Conservation (phyloP, 2,888 invertebrate species). For the Penaeus monodon region DNA sequence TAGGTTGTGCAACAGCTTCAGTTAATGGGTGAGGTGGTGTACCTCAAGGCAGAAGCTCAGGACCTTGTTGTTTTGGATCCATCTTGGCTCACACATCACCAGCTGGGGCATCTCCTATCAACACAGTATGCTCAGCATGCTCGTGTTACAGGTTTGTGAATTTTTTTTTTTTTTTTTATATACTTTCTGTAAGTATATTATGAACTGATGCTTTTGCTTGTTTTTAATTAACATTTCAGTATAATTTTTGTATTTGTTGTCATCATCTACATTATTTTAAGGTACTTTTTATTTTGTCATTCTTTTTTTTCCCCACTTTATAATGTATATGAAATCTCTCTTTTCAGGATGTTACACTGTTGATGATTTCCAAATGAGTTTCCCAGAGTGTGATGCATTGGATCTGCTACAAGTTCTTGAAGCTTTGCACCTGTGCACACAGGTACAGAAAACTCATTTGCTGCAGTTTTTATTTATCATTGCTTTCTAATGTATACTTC, state of each 20-base stretch:
- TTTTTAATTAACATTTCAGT: too few species aligned
- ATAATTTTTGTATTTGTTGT: too few species aligned
- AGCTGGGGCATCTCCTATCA: slow-evolving; percentile 72
- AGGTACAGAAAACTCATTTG: slow-evolving; percentile 69
- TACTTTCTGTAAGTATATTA: too few species aligned
- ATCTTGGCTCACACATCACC: slow-evolving; percentile 73
- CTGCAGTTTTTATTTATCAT: neutral
- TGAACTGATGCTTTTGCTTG: too few species aligned
- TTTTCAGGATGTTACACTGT: slow-evolving; percentile 78
- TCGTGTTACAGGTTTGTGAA: slow-evolving; percentile 69
- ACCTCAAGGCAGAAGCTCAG: slow-evolving; percentile 72
- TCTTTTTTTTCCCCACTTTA: neutral
- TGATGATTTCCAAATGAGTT: slow-evolving; percentile 81
- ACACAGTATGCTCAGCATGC: slow-evolving; percentile 67
- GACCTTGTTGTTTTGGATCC: slow-evolving; percentile 74
- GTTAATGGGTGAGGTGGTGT: slow-evolving; percentile 73
- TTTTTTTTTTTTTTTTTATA: neutral
- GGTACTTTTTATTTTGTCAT: neutral
- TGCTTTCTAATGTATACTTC: neutral
- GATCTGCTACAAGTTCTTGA: slow-evolving; percentile 79
- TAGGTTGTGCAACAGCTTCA: slow-evolving; percentile 74
- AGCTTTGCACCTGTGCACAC: slow-evolving; percentile 79
- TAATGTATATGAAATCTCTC: neutral
- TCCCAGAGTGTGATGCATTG: slow-evolving; percentile 79
- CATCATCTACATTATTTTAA: too few species aligned